Conservation (phyloP, 2,113 vertebrate genomes). For the Apaloderma vittatum region DNA sequence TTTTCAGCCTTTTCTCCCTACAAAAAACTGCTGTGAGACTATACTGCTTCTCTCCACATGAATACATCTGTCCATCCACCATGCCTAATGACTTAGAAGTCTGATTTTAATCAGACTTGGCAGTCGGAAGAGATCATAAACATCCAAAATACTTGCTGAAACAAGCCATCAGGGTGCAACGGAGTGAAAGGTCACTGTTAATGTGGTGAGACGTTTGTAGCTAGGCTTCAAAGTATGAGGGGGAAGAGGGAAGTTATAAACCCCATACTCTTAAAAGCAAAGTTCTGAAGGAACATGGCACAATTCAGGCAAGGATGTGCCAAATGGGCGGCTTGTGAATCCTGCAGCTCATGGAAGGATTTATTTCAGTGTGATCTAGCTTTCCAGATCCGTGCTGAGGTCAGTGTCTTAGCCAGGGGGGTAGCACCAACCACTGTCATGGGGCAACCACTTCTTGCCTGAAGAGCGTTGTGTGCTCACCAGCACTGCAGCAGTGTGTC, state of each 20-base stretch:
- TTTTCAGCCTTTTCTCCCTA: background rate
- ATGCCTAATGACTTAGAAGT: background rate
- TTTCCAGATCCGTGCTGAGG: background rate
- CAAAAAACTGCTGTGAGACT: background rate
- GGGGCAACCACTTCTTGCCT: background rate
- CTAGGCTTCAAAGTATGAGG: background rate
- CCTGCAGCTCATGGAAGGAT: background rate
- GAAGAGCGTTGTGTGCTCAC: background rate
- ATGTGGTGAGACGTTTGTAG: background rate
- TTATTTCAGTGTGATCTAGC: background rate
- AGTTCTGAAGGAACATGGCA: background rate
- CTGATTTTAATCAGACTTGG: constrained; percentile 17
- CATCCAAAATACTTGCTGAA: background rate
- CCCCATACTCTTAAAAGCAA: accelerated
- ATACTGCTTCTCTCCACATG: background rate
- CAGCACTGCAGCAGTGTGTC: background rate
- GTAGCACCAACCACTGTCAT: background rate
- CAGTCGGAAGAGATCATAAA: background rate
- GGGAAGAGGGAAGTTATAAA: background rate
- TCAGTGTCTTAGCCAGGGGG: background rate
- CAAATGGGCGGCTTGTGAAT: background rate
- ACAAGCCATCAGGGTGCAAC: background rate
- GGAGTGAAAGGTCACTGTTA: background rate
- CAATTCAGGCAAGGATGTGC: background rate
- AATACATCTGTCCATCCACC: background rate